Conservation (phyloP, 2,888 invertebrate species). For the Chaetogeoica ovagalla region DNA sequence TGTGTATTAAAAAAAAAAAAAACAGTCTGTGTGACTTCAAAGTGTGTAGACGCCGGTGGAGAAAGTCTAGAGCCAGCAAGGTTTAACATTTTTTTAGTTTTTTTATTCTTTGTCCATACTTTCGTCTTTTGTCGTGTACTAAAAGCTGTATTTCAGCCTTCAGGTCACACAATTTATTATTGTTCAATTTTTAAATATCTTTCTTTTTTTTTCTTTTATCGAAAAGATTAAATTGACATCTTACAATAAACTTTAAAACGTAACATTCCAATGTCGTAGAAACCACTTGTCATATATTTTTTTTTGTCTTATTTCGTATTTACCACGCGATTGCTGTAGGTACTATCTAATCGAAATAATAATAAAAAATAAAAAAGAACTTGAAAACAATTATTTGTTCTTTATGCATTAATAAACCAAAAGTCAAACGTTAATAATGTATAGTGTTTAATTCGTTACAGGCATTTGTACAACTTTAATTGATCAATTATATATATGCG, state of each 20-base stretch:
- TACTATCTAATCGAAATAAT: neutral
- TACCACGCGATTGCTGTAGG: neutral
- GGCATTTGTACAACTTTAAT: too few relatives aligned
- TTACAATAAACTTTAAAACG: slow-evolving; percentile 1
- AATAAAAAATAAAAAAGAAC: too few relatives aligned
- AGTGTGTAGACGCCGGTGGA: slow-evolving; percentile 8
- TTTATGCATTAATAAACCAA: too few relatives aligned
- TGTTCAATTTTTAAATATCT: neutral
- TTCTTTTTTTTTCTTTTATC: neutral
- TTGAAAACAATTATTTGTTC: neutral
- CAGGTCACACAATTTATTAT: too few relatives aligned
- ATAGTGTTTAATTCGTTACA: too few relatives aligned
- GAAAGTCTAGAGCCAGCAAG: slow-evolving; percentile 10
- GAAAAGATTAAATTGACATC: neutral
- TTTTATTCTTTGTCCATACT: neutral
- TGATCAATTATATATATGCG: too few relatives aligned
- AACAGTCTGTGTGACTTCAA: slow-evolving; percentile 4
- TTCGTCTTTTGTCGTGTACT: too few relatives aligned
- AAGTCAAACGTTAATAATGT: too few relatives aligned
- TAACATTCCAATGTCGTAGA: neutral
- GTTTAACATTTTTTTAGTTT: neutral
- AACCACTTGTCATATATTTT: slow-evolving; percentile 20
- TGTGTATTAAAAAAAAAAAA: neutral
- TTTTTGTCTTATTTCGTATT: neutral
- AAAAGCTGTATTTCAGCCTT: too few relatives aligned